Evolutionary conservation across 2,888 invertebrate genomes (phyloP), one percentile per base, ranked within the genome.

Genomic region (Oscheius sp.): DNA sequence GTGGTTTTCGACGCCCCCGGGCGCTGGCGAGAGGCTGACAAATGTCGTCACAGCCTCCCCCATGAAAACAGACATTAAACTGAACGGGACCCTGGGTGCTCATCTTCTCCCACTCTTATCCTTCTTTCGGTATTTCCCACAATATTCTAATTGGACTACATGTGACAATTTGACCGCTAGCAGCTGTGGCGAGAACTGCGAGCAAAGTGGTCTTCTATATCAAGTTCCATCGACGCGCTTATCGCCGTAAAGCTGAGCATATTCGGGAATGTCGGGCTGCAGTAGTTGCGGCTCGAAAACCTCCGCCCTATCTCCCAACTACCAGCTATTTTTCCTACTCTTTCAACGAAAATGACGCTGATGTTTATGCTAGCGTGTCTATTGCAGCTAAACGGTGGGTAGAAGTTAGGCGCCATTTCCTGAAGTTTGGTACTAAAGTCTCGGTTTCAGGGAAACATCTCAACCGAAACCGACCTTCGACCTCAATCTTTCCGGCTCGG

Each of bases 41-140:
- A 72, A 72, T 72, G 71, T 59, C 71, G 71, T 72, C 71, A 72
- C 71, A 32, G 71, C 50, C 62, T 57, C 71, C 60, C 59, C 60
- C 60, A 70, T 72, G 71, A 72, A 72, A 72, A 72, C 71, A 72
- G 42, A 60, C 71, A 72, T 72, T 72, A 72, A 72, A 72, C 71
- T 72, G 62, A 72, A 62, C 71, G 71, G 53, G 68, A 42, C 68
- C 53, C 63, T 48, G 53, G 37, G 68, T 68, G 68, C 68, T 51
- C 63, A 63, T 50, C 63, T 48, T 47, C 63, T 21, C 29, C 37
- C 63, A 48, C 48, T 50, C 63, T 42, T 42, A 0, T 21, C 47
- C 48, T 42, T 63, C 29, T 63, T 42, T 29, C 29, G 21, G 0
- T 21, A 21, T 21, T 21, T 21, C 21, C 21, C 0, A 21, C 21